Base-by-base conservation (phyloP, 1,140 invertebrate species). In the Ephestia elutella region DNA sequence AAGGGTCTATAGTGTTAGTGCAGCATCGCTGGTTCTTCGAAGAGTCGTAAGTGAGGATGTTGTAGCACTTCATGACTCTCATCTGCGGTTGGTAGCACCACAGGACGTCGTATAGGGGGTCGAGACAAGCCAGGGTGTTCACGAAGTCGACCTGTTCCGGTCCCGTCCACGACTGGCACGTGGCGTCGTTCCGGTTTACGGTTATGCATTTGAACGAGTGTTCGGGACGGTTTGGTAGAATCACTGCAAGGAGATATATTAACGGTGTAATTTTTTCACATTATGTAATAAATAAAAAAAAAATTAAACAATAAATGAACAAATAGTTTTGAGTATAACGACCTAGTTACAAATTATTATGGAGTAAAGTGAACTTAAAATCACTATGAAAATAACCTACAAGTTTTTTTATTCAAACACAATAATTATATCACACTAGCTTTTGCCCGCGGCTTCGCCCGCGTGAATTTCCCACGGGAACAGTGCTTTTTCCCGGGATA, bases 71-170 rank as follows among this genome's bases (percentile, higher is more conserved):
- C 65, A 97, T 91, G 70, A 95, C 92, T 56, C 93, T 91, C 62
- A 89, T 93, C 10, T 90, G 77, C 0, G 93, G 91, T 82, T 94
- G 93, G 70, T 94, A 96, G 56, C 95, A 95, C 95, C 95, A 96
- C 2, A 97, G 89, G 5, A 96, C 92, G 80, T 96, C 94, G 73
- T 95, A 96, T 13, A 94, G 84, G n/a, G 96, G 96, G 90, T 99
- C 97, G 60, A 98, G 89, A 74, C 94, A 96, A 0, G 94, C 92
- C 38, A 93, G 91, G 51, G 92, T 93, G 60, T 93, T 92, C 49
- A 90, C 92, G 59, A 97, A 94, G 77, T 95, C 93, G 0, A 94
- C 93, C 81, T 97, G 96, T 68, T 96, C 94, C 15, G 87, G 82
- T 1, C 93, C 93, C 66, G 91, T 93, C 87, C 95, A 97, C 66